Evolutionary conservation across 2,797 vertebrate species (phyloP), one percentile per base, ranked within the genome.

Genomic region (Pteropus rufus): DNA sequence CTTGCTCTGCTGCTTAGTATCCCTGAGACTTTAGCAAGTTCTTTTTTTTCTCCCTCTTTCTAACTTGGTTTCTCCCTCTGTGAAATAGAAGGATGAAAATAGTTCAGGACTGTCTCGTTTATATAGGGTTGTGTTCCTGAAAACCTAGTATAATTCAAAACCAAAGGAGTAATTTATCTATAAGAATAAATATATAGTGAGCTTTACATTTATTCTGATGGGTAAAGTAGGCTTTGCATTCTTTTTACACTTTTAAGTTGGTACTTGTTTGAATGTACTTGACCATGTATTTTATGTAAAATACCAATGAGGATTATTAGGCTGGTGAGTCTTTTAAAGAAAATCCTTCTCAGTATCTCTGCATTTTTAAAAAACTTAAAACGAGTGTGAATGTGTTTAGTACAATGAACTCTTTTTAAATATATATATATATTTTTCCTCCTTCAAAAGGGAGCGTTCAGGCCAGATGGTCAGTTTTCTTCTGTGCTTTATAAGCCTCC

Each of bases 221-320:
- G 44, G 26, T 70, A 76, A 89, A 91, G 19, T 87, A 75, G 58
- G n/a, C 23, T 70, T 95, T 75, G 24, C 26, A 23, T 94, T 76
- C 24, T 39, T 85, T 93, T 46, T 24, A 70, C 15, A 52, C 15
- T 79, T 94, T 34, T 64, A 86, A 82, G 19, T 77, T 65, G 75
- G 9, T 92, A 67, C 6, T 12, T 97, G 92, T 84, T 31, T 89
- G 52, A 85, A 92, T 46, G 67, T 77, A 94, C 15, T 24, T 91
- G 77, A 21, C 46, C 7, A 36, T 85, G 26, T 54, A 24, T 91
- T 95, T 80, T 84, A 89, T 56, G 15, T 77, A 82, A 90, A 95
- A 52, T 54, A 77, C 24, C 21, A 92, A 8, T 60, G 12, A 80
- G 49, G 24, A 60, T 89, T 77, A 91, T 95, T 94, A 54, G 49